A percentile compares a stretch with the other conserved stretches of the same genome.
Conservation (phyloP, 2,797 vertebrate genomes). For the Nyctibius grandis region DNA sequence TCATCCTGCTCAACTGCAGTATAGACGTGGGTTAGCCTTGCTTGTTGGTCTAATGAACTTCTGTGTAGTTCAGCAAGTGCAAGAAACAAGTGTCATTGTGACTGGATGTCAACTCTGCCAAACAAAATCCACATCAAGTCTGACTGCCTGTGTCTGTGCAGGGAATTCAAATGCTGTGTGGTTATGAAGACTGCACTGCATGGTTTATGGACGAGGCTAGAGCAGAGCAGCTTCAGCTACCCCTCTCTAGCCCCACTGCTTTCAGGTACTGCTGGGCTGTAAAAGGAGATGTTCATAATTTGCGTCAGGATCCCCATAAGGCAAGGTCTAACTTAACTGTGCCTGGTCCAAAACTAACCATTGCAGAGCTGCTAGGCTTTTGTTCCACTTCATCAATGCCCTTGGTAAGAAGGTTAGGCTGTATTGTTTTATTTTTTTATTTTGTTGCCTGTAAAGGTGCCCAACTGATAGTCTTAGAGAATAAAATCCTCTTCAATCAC, state of each 20-base stretch:
- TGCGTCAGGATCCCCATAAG: background rate
- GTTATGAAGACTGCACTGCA: background rate
- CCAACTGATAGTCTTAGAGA: background rate
- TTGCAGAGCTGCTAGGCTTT: background rate
- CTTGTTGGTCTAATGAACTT: background rate
- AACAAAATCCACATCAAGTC: background rate
- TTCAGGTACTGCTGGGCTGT: background rate
- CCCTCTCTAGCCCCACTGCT: background rate
- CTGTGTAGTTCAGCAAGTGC: fast-evolving
- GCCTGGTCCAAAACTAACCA: background rate
- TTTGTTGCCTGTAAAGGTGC: background rate
- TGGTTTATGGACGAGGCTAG: background rate
- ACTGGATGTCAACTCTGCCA: background rate
- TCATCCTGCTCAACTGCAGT: background rate
- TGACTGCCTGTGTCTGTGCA: background rate
- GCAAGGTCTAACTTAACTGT: background rate
- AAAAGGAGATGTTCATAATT: background rate
- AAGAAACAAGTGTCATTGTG: background rate
- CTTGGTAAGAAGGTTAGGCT: background rate
- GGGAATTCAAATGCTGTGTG: background rate
- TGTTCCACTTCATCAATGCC: background rate
- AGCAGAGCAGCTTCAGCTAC: background rate
- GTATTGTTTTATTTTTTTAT: background rate
- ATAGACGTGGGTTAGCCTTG: fast-evolving
- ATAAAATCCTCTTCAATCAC: background rate